A percentile compares a stretch with the other conserved stretches of the same genome.
Conservation (phyloP, 2,888 invertebrate genomes). For the Aspidiotus rigidus region DNA sequence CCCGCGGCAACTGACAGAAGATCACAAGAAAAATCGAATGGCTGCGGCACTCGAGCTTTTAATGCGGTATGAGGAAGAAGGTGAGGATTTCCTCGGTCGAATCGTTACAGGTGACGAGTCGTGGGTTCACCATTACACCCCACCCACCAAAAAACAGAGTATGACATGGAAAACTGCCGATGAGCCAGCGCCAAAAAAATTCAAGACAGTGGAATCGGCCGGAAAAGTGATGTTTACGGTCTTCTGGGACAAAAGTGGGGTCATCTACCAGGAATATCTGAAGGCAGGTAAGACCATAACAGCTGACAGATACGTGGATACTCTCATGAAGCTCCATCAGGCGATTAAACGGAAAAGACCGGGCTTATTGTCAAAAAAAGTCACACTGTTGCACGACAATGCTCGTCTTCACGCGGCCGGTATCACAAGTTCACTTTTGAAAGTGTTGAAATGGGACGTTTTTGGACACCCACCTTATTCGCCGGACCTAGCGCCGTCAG, state of each 20-base stretch:
- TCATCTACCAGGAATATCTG: conserved; percentile 9
- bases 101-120: conserved; percentile 22
- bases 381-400: background rate
- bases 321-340: background rate
- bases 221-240: conserved; percentile 18
- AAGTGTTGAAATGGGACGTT: background rate
- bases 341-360: background rate
- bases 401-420: background rate
- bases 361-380: background rate
- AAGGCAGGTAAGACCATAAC: background rate
- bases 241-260: conserved; percentile 15
- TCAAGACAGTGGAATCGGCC: conserved; percentile 9
- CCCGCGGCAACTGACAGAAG: conserved; percentile 20
- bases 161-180: conserved; percentile 18
- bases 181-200: conserved; percentile 23
- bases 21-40: conserved; percentile 17
- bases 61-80: conserved; percentile 24
- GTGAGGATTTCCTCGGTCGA: conserved; percentile 17
- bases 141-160: conserved; percentile 6
- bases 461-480: background rate
- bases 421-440: background rate
- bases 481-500: background rate
- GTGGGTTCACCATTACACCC: conserved; percentile 23
- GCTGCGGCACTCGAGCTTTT: conserved; percentile 18
- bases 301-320: background rate